Evolutionary conservation across 2,113 vertebrate species (phyloP).

Genomic region (Passer montanus): DNA sequence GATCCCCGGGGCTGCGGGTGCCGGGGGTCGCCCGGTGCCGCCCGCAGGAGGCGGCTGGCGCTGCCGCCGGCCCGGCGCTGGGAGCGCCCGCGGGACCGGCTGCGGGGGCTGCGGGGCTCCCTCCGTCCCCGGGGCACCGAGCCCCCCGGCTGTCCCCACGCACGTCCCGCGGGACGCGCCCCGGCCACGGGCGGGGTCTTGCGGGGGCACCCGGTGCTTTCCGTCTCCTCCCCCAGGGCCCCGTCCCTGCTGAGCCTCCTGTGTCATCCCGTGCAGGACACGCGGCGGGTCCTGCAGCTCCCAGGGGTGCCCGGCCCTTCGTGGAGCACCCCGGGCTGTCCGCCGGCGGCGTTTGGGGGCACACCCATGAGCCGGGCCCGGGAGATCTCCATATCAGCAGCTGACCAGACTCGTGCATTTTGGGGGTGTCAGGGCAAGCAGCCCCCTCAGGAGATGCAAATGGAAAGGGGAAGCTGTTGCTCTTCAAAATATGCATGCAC

Average conservation of each 20-base stretch:
- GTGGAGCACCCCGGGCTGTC: background rate
- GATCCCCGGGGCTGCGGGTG: background rate
- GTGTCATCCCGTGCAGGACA: background rate
- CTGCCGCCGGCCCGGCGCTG: background rate
- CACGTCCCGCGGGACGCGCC: too few relatives aligned
- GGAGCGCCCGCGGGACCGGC: background rate
- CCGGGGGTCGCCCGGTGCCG: background rate
- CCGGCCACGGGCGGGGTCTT: background rate
- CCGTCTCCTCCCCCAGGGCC: background rate
- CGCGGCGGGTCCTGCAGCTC: background rate
- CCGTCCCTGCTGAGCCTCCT: background rate
- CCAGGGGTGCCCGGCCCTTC: background rate
- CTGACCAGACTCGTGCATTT: accelerated
- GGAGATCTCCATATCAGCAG: too few relatives aligned
- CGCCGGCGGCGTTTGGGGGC: background rate
- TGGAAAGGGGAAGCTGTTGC: background rate
- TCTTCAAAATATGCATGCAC: accelerated
- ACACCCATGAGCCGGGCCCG: accelerated
- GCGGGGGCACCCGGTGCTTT: background rate
- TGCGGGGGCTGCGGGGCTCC: background rate
- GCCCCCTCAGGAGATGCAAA: background rate
- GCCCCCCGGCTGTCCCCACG: background rate
- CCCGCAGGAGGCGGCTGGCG: background rate
- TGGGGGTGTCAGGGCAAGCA: background rate
- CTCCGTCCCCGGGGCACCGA: background rate